Conservation (phyloP, 2,113 vertebrate genomes). For the Maylandia zebra region DNA sequence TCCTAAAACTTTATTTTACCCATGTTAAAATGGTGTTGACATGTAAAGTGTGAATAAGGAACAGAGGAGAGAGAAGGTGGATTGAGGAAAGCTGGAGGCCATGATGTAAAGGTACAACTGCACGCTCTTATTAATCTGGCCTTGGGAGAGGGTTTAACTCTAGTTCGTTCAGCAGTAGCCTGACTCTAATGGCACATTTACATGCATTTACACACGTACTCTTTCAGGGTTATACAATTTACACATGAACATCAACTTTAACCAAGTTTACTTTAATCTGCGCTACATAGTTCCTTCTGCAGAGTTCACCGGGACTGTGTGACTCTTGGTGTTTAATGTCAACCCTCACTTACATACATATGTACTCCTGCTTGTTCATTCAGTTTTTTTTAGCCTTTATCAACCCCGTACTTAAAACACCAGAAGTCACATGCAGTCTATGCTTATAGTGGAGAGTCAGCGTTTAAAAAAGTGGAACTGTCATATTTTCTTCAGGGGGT, state of each 20-base stretch:
- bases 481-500: neutral
- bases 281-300: neutral
- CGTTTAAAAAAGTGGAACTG: slow-evolving; percentile 65
- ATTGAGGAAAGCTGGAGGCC: neutral
- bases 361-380: neutral
- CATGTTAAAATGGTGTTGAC: neutral
- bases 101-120: neutral
- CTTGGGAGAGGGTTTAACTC: neutral
- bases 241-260: neutral
- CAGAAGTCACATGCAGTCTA: slow-evolving; percentile 57
- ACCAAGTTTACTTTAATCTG: neutral
- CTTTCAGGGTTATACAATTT: neutral
- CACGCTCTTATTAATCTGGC: neutral
- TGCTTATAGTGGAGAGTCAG: slow-evolving; percentile 42
- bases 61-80: neutral
- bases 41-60: neutral
- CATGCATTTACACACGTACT: neutral
- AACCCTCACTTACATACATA: neutral
- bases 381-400: neutral
- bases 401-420: neutral
- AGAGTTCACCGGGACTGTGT: neutral
- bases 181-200: neutral
- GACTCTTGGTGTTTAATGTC: neutral
- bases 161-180: slow-evolving; percentile 6
- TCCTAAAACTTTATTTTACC: neutral